A percentile compares a stretch with the other conserved stretches of the same genome.
Evolutionary conservation across 2,113 vertebrate species (phyloP).

Genomic region (Leucoraja erinaceus): DNA sequence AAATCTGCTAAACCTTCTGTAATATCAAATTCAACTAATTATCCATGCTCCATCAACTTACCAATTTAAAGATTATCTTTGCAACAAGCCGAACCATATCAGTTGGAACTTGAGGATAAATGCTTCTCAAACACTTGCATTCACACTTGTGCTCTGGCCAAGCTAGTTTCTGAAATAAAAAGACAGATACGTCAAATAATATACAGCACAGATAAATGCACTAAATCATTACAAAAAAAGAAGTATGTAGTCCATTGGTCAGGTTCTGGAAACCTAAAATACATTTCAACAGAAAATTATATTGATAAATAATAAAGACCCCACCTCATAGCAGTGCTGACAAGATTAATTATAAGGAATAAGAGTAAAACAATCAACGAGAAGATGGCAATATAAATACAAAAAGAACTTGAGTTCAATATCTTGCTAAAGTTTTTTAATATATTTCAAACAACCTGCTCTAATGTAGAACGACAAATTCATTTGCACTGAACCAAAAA

Average conservation of each 20-base stretch:
- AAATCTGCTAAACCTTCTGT: background rate
- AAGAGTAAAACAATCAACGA: background rate
- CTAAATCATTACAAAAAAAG: background rate
- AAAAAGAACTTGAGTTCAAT: background rate
- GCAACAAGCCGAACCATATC: constrained; percentile 83
- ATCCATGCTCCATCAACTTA: constrained; percentile 50
- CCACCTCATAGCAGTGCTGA: background rate
- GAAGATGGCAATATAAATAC: no score
- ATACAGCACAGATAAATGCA: background rate
- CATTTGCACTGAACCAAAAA: background rate
- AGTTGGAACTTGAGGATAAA: constrained; percentile 72
- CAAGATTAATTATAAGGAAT: background rate
- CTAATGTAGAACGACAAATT: no score
- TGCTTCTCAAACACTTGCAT: constrained; percentile 71
- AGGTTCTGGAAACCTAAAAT: background rate
- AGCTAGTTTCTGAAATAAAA: constrained; percentile 66
- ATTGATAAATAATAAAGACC: background rate
- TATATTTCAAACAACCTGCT: background rate
- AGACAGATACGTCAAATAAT: background rate
- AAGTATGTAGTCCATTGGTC: background rate
- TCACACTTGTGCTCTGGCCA: constrained; percentile 83
- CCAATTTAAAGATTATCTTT: constrained; percentile 77
- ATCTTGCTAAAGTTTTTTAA: background rate
- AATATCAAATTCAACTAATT: background rate
- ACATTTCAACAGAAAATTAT: background rate